Percentiles rank a stretch among this genome's conserved stretches.
Evolutionary conservation across 37 sponge, comb jelly and placozoan genomes (phyloP).

Genomic region (Theonella swinhoei): DNA sequence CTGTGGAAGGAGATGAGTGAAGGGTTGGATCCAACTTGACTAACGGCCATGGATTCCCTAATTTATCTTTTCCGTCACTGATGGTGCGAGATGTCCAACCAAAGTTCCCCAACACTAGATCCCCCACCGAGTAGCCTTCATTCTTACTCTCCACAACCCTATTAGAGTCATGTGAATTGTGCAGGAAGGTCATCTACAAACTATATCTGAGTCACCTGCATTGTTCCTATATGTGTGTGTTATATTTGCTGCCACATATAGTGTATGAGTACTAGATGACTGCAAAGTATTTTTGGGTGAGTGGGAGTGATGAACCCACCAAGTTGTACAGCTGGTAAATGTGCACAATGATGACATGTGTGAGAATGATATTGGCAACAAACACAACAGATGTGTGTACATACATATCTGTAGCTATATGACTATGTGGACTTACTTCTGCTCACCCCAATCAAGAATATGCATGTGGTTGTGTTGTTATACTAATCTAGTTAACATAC

Average conservation of each 20-base stretch:
- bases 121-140: slow-evolving; percentile 69
- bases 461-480: no score
- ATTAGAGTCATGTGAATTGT: not conserved
- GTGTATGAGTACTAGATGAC: no score
- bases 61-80: not conserved
- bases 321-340: no score
- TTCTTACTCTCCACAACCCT: slow-evolving; percentile 78
- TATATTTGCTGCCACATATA: no score
- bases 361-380: not conserved
- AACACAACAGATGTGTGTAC: not conserved
- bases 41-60: not conserved
- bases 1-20: slow-evolving; percentile 28
- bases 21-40: slow-evolving; percentile 41
- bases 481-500: slow-evolving; percentile 21
- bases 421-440: not conserved
- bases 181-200: not conserved
- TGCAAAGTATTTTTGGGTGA: no score
- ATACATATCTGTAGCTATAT: not conserved
- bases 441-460: no score
- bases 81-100: slow-evolving; percentile 81
- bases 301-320: no score
- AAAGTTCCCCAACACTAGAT: slow-evolving; percentile 45
- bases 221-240: no score
- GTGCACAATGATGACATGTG: not conserved
- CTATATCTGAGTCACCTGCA: no score